These are phyloP conservation scores for Tychaedon coryphoeus DNA, from an alignment of 2,113 vertebrate genomes.

Conservation along the genomic window DNA sequence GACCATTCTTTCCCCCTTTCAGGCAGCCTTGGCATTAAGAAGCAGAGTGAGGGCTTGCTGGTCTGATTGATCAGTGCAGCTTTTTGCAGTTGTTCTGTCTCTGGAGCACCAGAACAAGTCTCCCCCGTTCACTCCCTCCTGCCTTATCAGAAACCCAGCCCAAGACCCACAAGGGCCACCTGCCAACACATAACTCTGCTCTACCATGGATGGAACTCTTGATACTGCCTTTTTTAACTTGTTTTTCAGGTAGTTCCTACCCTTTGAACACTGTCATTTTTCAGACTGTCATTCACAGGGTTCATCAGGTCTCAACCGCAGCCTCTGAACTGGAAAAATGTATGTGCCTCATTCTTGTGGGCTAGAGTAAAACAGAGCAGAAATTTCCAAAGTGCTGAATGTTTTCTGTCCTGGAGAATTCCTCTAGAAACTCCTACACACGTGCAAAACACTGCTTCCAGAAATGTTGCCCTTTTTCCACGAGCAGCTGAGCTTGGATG, in stretches of 20 bases:
- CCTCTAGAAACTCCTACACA: neutral
- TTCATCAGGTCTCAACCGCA: neutral
- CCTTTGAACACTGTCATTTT: constrained; percentile 10
- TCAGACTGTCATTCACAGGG: neutral
- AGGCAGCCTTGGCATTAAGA: neutral
- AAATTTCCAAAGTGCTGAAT: neutral
- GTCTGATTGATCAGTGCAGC: neutral
- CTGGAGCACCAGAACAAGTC: neutral
- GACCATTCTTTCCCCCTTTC: neutral
- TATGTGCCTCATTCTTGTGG: neutral
- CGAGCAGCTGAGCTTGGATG: neutral
- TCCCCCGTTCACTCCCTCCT: neutral
- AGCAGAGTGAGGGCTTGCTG: neutral
- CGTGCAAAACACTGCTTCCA: neutral
- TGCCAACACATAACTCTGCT: neutral
- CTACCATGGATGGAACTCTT: neutral
- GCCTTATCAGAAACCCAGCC: neutral
- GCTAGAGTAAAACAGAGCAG: neutral
- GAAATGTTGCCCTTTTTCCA: neutral
- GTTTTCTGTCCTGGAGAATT: neutral
- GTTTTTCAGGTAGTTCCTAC: constrained; percentile 51
- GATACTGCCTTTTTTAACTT: neutral
- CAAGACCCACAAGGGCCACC: neutral
- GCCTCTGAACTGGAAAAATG: neutral
- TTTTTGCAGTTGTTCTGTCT: neutral